Conservation (phyloP, 2,113 vertebrate species). For the Colistium nudipinnis region DNA sequence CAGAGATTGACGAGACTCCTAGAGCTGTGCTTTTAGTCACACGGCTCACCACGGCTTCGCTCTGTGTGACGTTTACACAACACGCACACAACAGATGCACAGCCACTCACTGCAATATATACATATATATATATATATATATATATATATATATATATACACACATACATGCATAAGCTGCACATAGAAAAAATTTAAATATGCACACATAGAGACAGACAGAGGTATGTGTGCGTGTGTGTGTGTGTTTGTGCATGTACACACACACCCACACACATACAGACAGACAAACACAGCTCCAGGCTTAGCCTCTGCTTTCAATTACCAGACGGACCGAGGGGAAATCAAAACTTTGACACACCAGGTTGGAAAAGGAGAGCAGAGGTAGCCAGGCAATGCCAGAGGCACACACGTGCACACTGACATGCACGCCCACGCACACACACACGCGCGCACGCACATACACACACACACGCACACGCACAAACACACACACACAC, state of each 20-base stretch:
- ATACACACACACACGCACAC: not conserved
- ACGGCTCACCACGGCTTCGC: too few species aligned
- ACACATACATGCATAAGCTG: slow-evolving; percentile 38
- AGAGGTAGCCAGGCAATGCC: slow-evolving; percentile 54
- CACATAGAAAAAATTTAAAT: slow-evolving; percentile 11
- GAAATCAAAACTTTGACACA: slow-evolving; percentile 78
- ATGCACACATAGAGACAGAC: not conserved
- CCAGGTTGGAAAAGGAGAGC: slow-evolving; percentile 67
- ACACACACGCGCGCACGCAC: slow-evolving; percentile 1
- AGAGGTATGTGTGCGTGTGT: not conserved
- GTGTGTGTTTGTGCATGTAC: too few species aligned
- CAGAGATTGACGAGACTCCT: slow-evolving; percentile 54
- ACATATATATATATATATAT: slow-evolving; percentile 33
- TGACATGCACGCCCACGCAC: not conserved
- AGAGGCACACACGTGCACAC: slow-evolving; percentile 39
- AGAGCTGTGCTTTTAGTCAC: slow-evolving; percentile 22
- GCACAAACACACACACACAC: not conserved
- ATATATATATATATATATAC: not conserved
- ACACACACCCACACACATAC: not conserved
- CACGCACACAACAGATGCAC: slow-evolving; percentile 15
- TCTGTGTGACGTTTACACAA: slow-evolving; percentile 20
- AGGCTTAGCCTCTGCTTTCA: slow-evolving; percentile 72
- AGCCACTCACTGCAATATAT: slow-evolving; percentile 1
- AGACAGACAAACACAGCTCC: slow-evolving; percentile 53
- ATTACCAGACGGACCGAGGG: slow-evolving; percentile 74